Conservation (phyloP, 2,888 invertebrate genomes). For the Ischnura elegans region DNA sequence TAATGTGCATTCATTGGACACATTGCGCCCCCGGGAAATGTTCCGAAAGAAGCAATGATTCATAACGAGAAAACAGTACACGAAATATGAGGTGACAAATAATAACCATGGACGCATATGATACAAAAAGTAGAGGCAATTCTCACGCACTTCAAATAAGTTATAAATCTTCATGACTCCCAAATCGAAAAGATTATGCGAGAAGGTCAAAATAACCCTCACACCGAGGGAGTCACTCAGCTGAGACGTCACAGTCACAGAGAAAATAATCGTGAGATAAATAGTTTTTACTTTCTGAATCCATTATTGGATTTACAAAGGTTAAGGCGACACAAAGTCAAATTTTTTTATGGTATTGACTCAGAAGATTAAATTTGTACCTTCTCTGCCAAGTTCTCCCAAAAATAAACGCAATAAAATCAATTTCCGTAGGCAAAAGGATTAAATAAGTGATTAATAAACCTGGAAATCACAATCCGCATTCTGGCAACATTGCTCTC, state of each 20-base stretch:
- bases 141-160: no score
- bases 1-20: no score
- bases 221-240: neutral
- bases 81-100: no score
- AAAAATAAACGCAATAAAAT: neutral
- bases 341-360: neutral
- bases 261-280: neutral
- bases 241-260: no score
- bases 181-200: no score
- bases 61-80: no score
- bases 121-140: no score
- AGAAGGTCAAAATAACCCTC: neutral
- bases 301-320: neutral
- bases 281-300: neutral
- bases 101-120: no score
- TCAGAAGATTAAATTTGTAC: neutral
- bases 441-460: neutral
- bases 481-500: neutral
- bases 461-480: neutral
- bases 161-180: no score
- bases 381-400: neutral
- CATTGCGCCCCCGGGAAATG: no score
- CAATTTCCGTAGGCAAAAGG: neutral
- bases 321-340: neutral
- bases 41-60: no score